Evolutionary conservation across 2,113 vertebrate genomes (phyloP), one percentile per base, ranked within the genome.

Genomic region (Sorex fumeus): DNA sequence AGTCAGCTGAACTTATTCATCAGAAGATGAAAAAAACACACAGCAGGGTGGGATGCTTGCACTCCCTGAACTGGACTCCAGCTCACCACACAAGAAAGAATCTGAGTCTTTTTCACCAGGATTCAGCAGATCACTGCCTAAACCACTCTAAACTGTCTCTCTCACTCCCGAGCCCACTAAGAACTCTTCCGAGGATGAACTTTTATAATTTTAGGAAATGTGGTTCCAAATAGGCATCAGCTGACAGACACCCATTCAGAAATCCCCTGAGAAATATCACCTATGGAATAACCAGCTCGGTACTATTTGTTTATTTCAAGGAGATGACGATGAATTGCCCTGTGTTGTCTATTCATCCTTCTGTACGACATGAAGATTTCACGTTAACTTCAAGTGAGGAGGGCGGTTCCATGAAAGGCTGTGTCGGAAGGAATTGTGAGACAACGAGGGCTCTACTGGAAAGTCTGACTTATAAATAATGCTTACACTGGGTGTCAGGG

Each of bases 21-120:
- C 6, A 0, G 2, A 11, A 0, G 0, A 9, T 15, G 28, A 57
- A 25, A 30, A 47, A 77, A 15, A 2, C 7, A 10, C n/a, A 7
- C 9, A 71, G 15, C 8, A n/a, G 0, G 28, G 9, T 1, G 19
- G 11, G 7, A 67, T 10, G 18, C 83, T 10, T 0, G 1, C 12
- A 57, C 27, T 13, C 1, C 43, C 71, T 50, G 45, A 90, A 82
- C 0, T 8, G 3, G 0, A 13, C 16, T 60, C 69, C 5, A 3
- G 7, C 67, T 27, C 6, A 64, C 8, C 8, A 8, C 1, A 47
- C 45, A 3, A 11, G 1, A 8, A 67, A 13, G 0, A 60, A 1
- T 23, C 34, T 27, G 64, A 66, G 28, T 11, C 8, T 66, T 66
- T 43, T 50, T 71, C 30, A 25, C 13, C 40, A 57, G n/a, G 25